Percentiles rank a stretch among this genome's conserved stretches.
phyloP scores from a whole-genome alignment of 1,140 invertebrate species.

The Euwallacea fornicatus region DNA sequence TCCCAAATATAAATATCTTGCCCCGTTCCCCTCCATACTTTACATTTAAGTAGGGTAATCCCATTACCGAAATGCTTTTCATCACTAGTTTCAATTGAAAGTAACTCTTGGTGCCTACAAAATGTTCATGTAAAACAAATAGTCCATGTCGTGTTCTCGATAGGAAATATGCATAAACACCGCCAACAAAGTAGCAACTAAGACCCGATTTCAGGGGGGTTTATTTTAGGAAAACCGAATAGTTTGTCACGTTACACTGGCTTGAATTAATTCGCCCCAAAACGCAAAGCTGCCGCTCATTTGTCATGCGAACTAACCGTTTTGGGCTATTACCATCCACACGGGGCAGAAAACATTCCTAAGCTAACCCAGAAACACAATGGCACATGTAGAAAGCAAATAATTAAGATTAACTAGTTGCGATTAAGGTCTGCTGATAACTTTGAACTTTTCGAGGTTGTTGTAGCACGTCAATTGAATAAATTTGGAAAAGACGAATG shows the following conservation, averaged over 20 bases:
- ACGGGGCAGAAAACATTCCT: conserved; percentile 18
- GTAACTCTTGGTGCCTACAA: neutral
- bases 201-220: neutral
- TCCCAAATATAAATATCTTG: conserved; percentile 22
- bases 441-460: too few species aligned
- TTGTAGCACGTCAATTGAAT: neutral
- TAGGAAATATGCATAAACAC: conserved; percentile 12
- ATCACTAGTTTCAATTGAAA: conserved; percentile 4
- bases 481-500: neutral
- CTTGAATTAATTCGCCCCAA: conserved; percentile 20
- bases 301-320: conserved; percentile 22
- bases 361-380: conserved; percentile 15
- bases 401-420: conserved; percentile 21
- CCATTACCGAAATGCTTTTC: conserved; percentile 18
- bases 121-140: conserved; percentile 12
- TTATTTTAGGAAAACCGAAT: conserved; percentile 20
- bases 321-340: neutral
- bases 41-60: conserved; percentile 16
- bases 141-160: conserved; percentile 7
- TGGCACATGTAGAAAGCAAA: conserved; percentile 23
- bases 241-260: conserved; percentile 26
- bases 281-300: conserved; percentile 20
- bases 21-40: neutral
- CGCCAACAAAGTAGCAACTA: neutral
- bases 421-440: conserved; percentile 15